Base-by-base conservation (phyloP, 1,140 invertebrate species). In the Probaryconus sp. region DNA sequence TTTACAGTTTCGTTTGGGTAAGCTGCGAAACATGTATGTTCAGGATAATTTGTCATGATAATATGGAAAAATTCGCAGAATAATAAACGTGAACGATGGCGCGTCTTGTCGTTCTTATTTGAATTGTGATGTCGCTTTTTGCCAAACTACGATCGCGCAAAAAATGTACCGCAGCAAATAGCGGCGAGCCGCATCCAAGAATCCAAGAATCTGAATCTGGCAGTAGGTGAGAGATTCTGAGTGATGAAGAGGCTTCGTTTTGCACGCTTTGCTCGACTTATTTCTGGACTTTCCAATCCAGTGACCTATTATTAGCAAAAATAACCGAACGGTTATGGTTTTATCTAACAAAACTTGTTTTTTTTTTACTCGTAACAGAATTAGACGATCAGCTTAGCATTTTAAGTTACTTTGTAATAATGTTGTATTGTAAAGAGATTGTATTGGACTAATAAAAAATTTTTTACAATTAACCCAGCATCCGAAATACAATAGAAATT, bases 121-220 rank as follows among this genome's bases (percentile, higher is more conserved):
- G 76, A 71, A 55, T 81, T 87, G 86, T 84, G 78, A 89, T 89
- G 88, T 86, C 88, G 83, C 84, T 89, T 81, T 79, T 89, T 60
- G 85, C 86, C 43, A 88, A 88, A 78, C 67, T 89, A 51, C 83
- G 88, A 47, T 78, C 79, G 47, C 71, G 80, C 64, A 53, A 65
- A 56, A 70, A 61, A 72, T 61, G 55, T 37, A 28, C 38, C 33
- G 26, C 45, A 48, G 31, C 50, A 13, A 65, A 60, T 61, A 56
- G 63, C 76, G 47, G 30, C 11, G 48, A 60, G 37, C 56, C 58
- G 43, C 65, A 51, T 71, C 35, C n/a, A n/a, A n/a, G 74, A 64
- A 79, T 65, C 61, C 69, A 64, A 45, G 55, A 42, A 71, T 40
- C 43, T 48, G 71, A 55, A 17, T 31, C 38, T 20, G 50, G 63